Evolutionary conservation across 2,113 vertebrate genomes (phyloP).

Genomic region (Heptranchias perlo): DNA sequence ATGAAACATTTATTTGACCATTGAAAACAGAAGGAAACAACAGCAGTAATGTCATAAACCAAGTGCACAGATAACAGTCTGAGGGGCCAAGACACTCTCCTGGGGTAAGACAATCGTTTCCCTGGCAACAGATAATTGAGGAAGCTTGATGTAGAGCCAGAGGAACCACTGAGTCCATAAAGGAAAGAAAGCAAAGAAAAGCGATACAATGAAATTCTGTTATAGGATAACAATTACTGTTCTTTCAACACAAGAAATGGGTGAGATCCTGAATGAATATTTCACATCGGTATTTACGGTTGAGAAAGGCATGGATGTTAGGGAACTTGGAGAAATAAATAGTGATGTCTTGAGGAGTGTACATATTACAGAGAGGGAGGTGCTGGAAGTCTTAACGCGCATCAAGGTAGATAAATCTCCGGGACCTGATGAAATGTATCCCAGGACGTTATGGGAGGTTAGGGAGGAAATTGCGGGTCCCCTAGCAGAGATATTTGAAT

Average conservation of each 20-base stretch:
- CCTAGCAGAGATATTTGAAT: no score
- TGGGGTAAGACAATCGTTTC: conserved; percentile 18
- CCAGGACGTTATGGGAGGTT: no score
- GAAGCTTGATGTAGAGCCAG: not conserved
- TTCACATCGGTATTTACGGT: no score
- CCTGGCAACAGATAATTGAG: not conserved
- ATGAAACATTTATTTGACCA: not conserved
- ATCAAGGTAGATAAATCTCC: no score
- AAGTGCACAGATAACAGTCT: not conserved
- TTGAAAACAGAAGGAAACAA: not conserved
- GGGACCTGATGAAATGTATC: no score
- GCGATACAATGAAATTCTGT: not conserved
- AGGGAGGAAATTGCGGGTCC: no score
- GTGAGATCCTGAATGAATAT: no score
- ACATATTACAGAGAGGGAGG: no score
- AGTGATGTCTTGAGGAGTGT: no score
- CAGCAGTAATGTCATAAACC: not conserved
- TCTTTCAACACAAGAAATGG: not conserved
- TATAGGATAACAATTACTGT: not conserved
- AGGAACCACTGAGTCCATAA: not conserved
- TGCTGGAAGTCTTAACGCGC: no score
- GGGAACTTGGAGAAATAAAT: no score
- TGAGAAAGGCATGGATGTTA: no score
- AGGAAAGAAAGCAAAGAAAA: not conserved
- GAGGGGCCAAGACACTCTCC: not conserved